Base-by-base conservation (phyloP, 2,113 vertebrate genomes). In the Stegostoma tigrinum region DNA sequence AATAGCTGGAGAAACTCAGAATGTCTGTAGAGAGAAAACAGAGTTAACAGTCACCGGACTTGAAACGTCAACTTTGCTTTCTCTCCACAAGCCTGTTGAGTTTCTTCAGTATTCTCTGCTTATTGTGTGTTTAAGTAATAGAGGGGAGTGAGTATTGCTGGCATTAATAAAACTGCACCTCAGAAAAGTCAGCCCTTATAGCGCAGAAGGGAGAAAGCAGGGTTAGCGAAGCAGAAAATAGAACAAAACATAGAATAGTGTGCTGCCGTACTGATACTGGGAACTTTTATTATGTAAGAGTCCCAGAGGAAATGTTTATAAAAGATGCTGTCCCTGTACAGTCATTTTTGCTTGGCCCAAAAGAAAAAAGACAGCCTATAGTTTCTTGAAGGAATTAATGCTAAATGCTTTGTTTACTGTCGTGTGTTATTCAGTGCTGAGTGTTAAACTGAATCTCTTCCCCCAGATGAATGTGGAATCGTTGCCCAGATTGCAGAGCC, bases 401-500 rank as follows among this genome's bases (percentile, higher is more conserved):
- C 38, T 6, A 93, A 66, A n/a, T 64, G 15, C 21, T 38, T 6
- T 93, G 89, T 66, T 93, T 42, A 38, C 89, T 38, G 55, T 61
- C 3, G 89, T n/a, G 64, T 66, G 55, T 64, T 90, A 52, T 30
- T 61, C 87, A n/a, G 87, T 61, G 27, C 52, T 90, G 27, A 90
- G 27, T 90, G 52, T 93, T 66, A 66, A 93, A 93, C 19, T 93
- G 61, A 97, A 98, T 12, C 38, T 87, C 80, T 90, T 15, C 95
- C 91, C 45, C 23, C 95, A 99, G 99, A 99, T 2, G 99, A 99
- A 96, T 99, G 99, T 52, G 99, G 99, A 64, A 99, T 99, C 0
- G 99, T 99, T 61, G 99, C 99, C 0, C 99, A 99, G 97, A 99
- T 99, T 0, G 99, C 99, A 0, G 98, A 98, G 95, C 99, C 99